A percentile compares a stretch with the other conserved stretches of the same genome.
Conservation (phyloP, 2,888 invertebrate species). For the Drosophila subsilvestris region DNA sequence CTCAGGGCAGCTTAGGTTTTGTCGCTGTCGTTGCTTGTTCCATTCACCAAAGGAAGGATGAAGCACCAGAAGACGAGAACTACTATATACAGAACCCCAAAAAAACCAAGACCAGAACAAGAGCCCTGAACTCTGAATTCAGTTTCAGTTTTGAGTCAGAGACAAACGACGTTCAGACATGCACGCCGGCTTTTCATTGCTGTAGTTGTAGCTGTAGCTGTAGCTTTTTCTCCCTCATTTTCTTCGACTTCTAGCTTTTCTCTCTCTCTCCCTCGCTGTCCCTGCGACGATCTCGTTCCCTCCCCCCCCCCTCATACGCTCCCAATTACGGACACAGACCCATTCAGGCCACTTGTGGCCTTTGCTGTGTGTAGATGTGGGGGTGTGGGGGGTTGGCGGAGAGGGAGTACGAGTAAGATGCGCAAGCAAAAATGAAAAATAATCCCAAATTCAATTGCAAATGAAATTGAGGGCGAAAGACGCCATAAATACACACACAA, state of each 20-base stretch:
- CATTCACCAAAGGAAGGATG: slow-evolving; percentile 21
- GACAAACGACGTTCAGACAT: slow-evolving; percentile 77
- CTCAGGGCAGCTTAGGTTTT: slow-evolving; percentile 52
- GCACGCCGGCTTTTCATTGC: slow-evolving; percentile 59
- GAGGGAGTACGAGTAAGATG: slow-evolving; percentile 47
- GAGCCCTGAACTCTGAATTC: background rate
- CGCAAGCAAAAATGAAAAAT: slow-evolving; percentile 79
- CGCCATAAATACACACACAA: slow-evolving; percentile 56
- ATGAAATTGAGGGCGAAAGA: slow-evolving; percentile 78
- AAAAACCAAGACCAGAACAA: background rate
- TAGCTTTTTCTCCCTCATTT: background rate
- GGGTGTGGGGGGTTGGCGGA: background rate
- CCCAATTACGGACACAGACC: slow-evolving; percentile 46
- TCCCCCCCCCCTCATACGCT: slow-evolving; percentile 4
- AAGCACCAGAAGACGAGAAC: background rate
- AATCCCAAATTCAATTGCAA: slow-evolving; percentile 80
- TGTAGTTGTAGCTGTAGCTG: slow-evolving; percentile 13
- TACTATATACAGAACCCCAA: too few relatives aligned
- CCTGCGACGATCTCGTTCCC: background rate
- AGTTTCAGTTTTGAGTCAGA: slow-evolving; percentile 49
- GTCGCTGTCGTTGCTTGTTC: slow-evolving; percentile 18
- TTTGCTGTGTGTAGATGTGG: slow-evolving; percentile 19
- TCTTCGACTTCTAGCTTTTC: slow-evolving; percentile 2
- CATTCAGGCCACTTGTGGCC: slow-evolving; percentile 78
- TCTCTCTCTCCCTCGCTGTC: background rate